Percentiles rank a stretch among this genome's conserved stretches.
Conservation (phyloP, 2,888 invertebrate genomes). For the Campaea margaritaria region DNA sequence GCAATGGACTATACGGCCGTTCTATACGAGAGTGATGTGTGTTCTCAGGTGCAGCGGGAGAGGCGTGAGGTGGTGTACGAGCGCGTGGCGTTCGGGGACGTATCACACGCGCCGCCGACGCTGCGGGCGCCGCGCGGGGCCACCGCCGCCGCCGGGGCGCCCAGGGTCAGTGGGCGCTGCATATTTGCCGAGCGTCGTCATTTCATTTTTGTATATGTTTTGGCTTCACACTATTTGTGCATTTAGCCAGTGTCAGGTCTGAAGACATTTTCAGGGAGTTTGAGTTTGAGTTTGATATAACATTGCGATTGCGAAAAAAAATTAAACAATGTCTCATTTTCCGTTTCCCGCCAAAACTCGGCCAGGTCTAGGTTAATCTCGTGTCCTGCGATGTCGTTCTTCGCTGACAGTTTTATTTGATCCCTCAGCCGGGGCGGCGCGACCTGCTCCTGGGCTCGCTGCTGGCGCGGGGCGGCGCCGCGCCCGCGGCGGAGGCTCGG, state of each 20-base stretch:
- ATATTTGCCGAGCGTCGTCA: no score
- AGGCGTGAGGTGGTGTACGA: conserved; percentile 84
- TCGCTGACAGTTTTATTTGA: background rate
- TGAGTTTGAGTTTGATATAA: no score
- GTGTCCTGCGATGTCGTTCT: no score
- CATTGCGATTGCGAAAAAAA: no score
- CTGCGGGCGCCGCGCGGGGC: conserved; percentile 57
- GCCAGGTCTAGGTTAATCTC: no score
- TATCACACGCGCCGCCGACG: conserved; percentile 89
- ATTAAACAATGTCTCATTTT: background rate
- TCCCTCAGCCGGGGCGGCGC: conserved; percentile 86
- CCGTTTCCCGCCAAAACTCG: background rate
- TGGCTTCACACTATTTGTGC: no score
- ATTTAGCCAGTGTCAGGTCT: no score
- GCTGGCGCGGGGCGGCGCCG: conserved; percentile 40
- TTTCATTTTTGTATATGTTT: no score
- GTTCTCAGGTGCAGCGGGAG: conserved; percentile 15
- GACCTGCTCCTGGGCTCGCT: conserved; percentile 78
- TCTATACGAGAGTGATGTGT: background rate
- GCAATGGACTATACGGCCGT: no score
- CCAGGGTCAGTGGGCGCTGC: conserved; percentile 29
- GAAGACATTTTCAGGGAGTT: no score
- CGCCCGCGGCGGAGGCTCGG: conserved; percentile 37
- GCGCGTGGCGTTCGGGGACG: conserved; percentile 90
- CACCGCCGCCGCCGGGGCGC: conserved; percentile 45